Conservation (phyloP, 2,797 vertebrate species). For the Tenualosa ilisha region DNA sequence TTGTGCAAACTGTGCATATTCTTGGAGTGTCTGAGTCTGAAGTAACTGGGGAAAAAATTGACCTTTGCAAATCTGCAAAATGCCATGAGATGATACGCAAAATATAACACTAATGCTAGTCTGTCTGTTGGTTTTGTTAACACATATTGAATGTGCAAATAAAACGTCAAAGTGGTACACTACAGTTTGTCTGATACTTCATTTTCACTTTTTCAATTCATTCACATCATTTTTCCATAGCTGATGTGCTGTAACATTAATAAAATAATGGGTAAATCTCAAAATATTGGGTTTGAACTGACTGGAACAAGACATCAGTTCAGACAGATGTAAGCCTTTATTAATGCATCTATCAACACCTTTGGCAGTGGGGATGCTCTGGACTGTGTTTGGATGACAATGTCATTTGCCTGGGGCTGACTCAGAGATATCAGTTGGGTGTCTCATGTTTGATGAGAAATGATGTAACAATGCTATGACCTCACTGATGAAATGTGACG, state of each 20-base stretch:
- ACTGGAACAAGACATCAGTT: not conserved
- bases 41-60: constrained; percentile 33
- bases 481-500: not conserved
- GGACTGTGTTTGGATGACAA: not conserved
- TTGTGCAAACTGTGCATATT: constrained; percentile 34
- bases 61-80: constrained; percentile 64
- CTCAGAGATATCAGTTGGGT: not conserved
- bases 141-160: constrained; percentile 84
- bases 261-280: not conserved
- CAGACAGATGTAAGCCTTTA: not conserved
- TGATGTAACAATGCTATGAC: constrained; percentile 4
- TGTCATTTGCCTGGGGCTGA: not conserved
- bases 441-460: not conserved
- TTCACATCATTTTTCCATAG: not conserved
- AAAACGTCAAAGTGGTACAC: constrained; percentile 78
- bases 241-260: not conserved
- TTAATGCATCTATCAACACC: not conserved
- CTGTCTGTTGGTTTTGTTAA: constrained; percentile 86
- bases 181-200: constrained; percentile 27
- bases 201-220: not conserved
- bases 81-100: constrained; percentile 69
- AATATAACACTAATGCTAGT: constrained; percentile 79
- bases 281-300: not conserved
- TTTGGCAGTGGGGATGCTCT: not conserved
- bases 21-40: constrained; percentile 46